These are phyloP conservation scores for Noctua janthe DNA, from an alignment of 2,888 invertebrate species.

Conservation along the genomic window DNA sequence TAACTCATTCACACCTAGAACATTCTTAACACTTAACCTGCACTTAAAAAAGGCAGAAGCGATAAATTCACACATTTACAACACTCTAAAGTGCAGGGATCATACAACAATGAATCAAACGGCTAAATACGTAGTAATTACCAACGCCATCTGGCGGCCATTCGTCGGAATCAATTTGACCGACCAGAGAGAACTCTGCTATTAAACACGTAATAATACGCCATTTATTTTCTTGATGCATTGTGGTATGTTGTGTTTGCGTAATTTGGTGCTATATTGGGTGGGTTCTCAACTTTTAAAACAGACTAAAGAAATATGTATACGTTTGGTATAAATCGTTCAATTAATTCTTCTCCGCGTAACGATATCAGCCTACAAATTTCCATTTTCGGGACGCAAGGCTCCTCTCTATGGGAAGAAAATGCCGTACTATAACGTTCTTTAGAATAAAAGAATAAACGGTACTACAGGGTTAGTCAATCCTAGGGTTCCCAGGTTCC, in stretches of 20 bases:
- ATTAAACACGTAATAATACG: constrained; percentile 74
- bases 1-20: constrained; percentile 43
- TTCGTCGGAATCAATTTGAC: constrained; percentile 78
- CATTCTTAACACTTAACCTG: constrained; percentile 32
- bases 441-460: not conserved
- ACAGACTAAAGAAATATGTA: not conserved
- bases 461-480: not conserved
- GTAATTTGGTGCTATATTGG: constrained; percentile 17
- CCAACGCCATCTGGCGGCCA: constrained; percentile 67
- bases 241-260: constrained; percentile 25
- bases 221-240: constrained; percentile 71
- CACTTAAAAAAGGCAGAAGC: constrained; percentile 47
- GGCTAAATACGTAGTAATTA: constrained; percentile 78
- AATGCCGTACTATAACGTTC: not conserved
- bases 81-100: constrained; percentile 47
- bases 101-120: constrained; percentile 77
- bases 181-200: constrained; percentile 65
- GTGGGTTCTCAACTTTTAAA: not conserved
- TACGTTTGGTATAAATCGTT: not conserved
- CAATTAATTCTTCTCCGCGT: not conserved
- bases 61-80: constrained; percentile 67
- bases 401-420: not conserved
- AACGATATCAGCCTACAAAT: not conserved
- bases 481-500: not conserved
- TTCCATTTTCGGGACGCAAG: not conserved